Evolutionary conservation across 2,797 vertebrate genomes (phyloP).

Genomic region (Microctenopoma lineatum): DNA sequence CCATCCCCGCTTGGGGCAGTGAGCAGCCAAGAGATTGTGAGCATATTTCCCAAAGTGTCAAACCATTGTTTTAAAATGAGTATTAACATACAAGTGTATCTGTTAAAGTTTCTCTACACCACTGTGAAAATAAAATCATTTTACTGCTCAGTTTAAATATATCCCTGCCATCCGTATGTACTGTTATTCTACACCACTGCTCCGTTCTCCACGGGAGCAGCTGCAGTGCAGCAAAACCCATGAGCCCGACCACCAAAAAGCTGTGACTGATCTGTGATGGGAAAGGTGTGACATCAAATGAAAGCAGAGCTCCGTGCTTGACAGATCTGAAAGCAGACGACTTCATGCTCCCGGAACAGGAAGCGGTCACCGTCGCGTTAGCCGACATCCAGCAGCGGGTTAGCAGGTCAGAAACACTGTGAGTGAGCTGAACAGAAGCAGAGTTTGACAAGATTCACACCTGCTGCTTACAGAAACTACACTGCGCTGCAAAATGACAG

Average conservation of each 20-base stretch:
- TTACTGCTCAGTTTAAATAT: neutral
- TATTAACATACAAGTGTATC: neutral
- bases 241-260: constrained; percentile 5
- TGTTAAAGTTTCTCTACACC: neutral
- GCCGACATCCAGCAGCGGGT: constrained; percentile 3
- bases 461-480: neutral
- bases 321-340: constrained; percentile 17
- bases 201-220: constrained; percentile 1
- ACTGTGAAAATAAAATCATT: neutral
- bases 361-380: neutral
- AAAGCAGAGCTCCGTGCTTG: constrained; percentile 8
- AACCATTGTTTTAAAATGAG: neutral
- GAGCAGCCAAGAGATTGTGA: neutral
- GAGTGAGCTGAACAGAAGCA: constrained; percentile 5
- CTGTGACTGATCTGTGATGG: neutral
- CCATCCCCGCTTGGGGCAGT: no score
- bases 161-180: neutral
- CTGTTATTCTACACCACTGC: neutral
- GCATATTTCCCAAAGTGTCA: neutral
- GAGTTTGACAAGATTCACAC: constrained; percentile 15
- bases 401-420: constrained; percentile 14
- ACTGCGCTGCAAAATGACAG: neutral
- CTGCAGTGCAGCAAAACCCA: neutral
- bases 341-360: constrained; percentile 4
- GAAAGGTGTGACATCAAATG: constrained; percentile 18